Evolutionary conservation across 2,113 vertebrate genomes (phyloP), one percentile per base, ranked within the genome.

Genomic region (Scatophagus argus): DNA sequence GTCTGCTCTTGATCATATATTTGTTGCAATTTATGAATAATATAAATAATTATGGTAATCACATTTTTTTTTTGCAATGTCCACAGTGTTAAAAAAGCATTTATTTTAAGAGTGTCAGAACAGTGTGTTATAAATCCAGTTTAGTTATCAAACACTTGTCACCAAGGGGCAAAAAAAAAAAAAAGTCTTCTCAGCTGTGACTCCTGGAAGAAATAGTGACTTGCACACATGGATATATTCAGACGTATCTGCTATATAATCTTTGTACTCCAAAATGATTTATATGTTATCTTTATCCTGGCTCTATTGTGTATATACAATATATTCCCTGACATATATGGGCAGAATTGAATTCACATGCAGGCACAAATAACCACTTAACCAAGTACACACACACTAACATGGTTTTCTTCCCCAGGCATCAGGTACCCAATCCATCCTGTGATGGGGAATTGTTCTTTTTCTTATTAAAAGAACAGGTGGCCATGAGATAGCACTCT

Each of bases 401-500:
- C 66, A 44, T 61, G 58, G 12, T 64, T 79, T 58, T 61, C 16
- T 55, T 77, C 62, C 58, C 39, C 55, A 12, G 41, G 34, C 76
- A 79, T 82, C 77, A 78, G 84, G 78, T 63, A 74, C 66, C 75
- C 77, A 60, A 79, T 87, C 76, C 61, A 61, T 82, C 56, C 74
- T 85, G 61, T 80, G 69, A 77, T 65, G 80, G 77, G 64, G 68
- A 75, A 85, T 87, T 86, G 84, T 89, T 90, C 81, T 86, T 86
- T 86, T 86, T 91, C 86, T 86, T 91, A 85, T 86, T 87, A 88
- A 85, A 89, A 84, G 84, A 92, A 84, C 90, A 92, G 87, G 88
- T 91, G 91, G 90, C 88, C 79, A 56, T 87, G 87, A 89, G 79
- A 87, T 75, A 78, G 83, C 49, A 13, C 79, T 66, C 77, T 89